Conservation (phyloP, 2,113 vertebrate species). For the Garra rufa region DNA sequence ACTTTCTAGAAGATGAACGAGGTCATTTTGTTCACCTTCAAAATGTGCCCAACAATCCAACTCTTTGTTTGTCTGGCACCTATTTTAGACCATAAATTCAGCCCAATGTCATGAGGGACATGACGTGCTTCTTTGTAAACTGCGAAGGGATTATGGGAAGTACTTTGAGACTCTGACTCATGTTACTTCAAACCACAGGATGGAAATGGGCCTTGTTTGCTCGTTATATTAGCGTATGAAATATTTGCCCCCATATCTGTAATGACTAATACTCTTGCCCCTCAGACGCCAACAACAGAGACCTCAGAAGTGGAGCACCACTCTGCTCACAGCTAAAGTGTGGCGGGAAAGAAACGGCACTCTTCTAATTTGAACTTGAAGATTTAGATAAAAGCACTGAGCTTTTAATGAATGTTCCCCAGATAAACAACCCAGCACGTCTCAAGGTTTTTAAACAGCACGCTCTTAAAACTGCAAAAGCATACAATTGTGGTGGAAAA, state of each 20-base stretch:
- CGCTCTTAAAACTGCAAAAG: conserved; percentile 19
- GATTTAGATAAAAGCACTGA: conserved; percentile 17
- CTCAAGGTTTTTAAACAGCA: conserved; percentile 37
- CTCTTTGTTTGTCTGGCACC: conserved; percentile 13
- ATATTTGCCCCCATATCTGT: conserved; percentile 22
- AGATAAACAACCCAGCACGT: conserved; percentile 25
- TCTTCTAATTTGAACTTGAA: conserved; percentile 34
- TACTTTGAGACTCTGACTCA: conserved; percentile 30
- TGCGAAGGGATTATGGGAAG: conserved; percentile 17
- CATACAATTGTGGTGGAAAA: conserved; percentile 16
- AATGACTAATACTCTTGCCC: conserved; percentile 26
- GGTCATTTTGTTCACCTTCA: conserved; percentile 15
- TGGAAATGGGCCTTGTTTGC: conserved; percentile 19
- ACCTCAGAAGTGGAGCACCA: conserved; percentile 23
- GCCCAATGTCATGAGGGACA: conserved; percentile 13
- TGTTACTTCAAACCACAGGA: conserved; percentile 21
- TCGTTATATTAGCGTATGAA: conserved; percentile 15
- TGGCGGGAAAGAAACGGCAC: not conserved
- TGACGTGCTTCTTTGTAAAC: not conserved
- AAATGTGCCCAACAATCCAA: conserved; percentile 10
- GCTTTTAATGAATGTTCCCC: conserved; percentile 37
- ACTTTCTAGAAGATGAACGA: conserved; percentile 27
- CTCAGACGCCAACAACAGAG: not conserved
- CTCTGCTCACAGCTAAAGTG: conserved; percentile 14
- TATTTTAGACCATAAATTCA: conserved; percentile 19